A percentile compares a stretch with the other conserved stretches of the same genome.
Conservation (phyloP, 1,140 invertebrate species). For the Eciton burchellii region DNA sequence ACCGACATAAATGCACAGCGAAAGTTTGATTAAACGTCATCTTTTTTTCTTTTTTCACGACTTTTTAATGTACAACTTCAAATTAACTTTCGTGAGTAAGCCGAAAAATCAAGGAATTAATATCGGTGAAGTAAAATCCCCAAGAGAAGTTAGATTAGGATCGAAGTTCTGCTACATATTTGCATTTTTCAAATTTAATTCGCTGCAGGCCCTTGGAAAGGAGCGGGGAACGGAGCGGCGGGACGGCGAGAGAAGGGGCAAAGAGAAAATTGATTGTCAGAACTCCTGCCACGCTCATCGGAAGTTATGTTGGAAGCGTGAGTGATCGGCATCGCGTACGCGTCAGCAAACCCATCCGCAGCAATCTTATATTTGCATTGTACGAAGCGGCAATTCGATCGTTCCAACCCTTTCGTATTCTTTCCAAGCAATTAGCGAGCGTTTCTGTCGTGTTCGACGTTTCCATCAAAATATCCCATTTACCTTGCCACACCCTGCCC, state of each 20-base stretch:
- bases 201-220: too few relatives aligned
- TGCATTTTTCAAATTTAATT: background rate
- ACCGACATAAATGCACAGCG: background rate
- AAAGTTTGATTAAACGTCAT: background rate
- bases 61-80: background rate
- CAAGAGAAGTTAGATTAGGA: slow-evolving; percentile 1
- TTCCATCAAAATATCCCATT: slow-evolving; percentile 30
- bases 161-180: background rate
- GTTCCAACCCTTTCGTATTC: slow-evolving; percentile 5
- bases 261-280: background rate
- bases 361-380: slow-evolving; percentile 27
- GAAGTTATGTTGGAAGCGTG: slow-evolving; percentile 32
- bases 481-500: slow-evolving; percentile 69
- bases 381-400: slow-evolving; percentile 18
- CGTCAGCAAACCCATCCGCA: slow-evolving; percentile 13
- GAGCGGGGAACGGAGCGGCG: too few relatives aligned
- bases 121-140: background rate
- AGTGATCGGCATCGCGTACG: slow-evolving; percentile 27
- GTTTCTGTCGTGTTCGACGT: slow-evolving; percentile 19
- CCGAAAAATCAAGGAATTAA: background rate
- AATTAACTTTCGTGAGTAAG: background rate
- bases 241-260: too few relatives aligned
- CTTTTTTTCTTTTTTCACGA: background rate
- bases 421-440: slow-evolving; percentile 1
- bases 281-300: background rate